Conservation (phyloP, 2,888 invertebrate species). For the Acronicta aceris region DNA sequence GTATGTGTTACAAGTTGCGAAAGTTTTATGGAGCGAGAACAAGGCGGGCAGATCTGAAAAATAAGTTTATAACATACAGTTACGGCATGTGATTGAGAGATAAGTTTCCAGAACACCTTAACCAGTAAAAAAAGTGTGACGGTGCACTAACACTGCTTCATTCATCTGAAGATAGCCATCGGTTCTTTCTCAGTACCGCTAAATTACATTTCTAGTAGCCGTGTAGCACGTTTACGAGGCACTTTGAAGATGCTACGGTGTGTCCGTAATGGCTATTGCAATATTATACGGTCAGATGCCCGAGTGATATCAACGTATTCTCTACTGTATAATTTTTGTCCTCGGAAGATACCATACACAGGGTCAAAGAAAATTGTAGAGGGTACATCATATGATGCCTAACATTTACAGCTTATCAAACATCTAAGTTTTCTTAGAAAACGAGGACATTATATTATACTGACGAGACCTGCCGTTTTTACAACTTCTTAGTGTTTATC, state of each 20-base stretch:
- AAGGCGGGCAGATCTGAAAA: slow-evolving; percentile 72
- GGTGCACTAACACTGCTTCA: slow-evolving; percentile 78
- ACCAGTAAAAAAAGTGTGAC: slow-evolving; percentile 81
- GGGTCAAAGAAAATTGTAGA: slow-evolving; percentile 84
- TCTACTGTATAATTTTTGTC: slow-evolving; percentile 83
- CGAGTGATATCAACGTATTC: slow-evolving; percentile 83
- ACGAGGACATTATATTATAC: slow-evolving; percentile 62
- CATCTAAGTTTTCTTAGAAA: slow-evolving; percentile 81
- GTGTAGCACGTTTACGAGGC: slow-evolving; percentile 86
- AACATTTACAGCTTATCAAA: slow-evolving; percentile 76
- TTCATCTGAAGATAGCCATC: slow-evolving; percentile 84
- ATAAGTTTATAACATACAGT: slow-evolving; percentile 71
- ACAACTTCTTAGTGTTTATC: slow-evolving; percentile 64
- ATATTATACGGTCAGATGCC: slow-evolving; percentile 86
- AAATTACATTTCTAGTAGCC: slow-evolving; percentile 88
- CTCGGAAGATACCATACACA: slow-evolving; percentile 75
- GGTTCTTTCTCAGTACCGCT: slow-evolving; percentile 86
- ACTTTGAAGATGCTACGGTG: slow-evolving; percentile 86
- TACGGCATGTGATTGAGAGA: slow-evolving; percentile 75
- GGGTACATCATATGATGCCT: slow-evolving; percentile 72
- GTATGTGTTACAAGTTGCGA: slow-evolving; percentile 67
- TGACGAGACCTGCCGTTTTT: slow-evolving; percentile 62
- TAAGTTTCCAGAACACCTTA: slow-evolving; percentile 84
- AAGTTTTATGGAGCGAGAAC: slow-evolving; percentile 72
- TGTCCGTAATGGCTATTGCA: slow-evolving; percentile 86